Base-by-base conservation (phyloP, 2,113 vertebrate species). In the Neodontobutis hainanensis region DNA sequence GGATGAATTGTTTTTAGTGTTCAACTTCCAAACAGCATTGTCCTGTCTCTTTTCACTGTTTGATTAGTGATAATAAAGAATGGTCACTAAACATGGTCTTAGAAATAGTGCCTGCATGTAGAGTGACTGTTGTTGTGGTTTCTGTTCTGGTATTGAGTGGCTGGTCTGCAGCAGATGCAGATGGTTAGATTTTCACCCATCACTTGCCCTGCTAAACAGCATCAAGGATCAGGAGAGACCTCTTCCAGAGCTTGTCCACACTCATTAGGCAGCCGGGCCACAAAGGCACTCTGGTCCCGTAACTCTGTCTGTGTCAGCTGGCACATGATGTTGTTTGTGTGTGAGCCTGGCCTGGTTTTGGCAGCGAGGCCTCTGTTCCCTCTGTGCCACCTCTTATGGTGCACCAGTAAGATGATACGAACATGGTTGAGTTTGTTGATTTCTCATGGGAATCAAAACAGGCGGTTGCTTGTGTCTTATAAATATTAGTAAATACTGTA, bases 221-320 rank as follows among this genome's bases (percentile, higher is more conserved):
- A 7, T 38, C 6, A 47, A 70, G 57, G 75, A 85, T 88, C 73
- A 78, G 74, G 72, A 77, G 69, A 68, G 71, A 60, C 67, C 66
- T 68, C 74, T 44, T 67, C 78, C 61, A 63, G 71, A 73, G 65
- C 78, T 45, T 76, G 78, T 88, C 83, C 65, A 61, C 70, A 68
- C 53, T 85, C 70, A 86, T 88, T 84, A 82, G 51, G 19, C 62
- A 62, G 63, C 65, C 64, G 1, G 63, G 59, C 47, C 65, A 70
- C 65, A 82, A 56, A 68, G 50, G 70, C 48, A 40, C 55, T 53
- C 63, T 65, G 40, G 4, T 68, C 42, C 47, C 60, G 61, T 51
- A 32, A 52, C 34, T 47, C 55, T 82, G 78, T 81, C 49, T 52
- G 50, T 61, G 70, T 27, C 19, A 27, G 19, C 19, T 27, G 19